These are phyloP conservation scores for Arnoldichthys spilopterus DNA, from an alignment of 2,797 vertebrate species.

Conservation along the genomic window DNA sequence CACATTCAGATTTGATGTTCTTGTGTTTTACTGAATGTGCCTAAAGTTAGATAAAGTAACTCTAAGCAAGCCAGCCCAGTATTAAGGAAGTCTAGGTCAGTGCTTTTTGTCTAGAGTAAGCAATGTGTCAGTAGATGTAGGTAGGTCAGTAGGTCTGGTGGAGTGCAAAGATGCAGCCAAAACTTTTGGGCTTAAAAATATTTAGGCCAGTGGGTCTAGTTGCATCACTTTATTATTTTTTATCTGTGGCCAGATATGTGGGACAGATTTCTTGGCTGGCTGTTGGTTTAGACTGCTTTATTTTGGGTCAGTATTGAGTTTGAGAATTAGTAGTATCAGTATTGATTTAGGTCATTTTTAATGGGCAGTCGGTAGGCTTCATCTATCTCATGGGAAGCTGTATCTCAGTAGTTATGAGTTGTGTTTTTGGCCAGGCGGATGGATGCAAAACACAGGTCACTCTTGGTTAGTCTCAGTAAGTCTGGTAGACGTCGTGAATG, in stretches of 20 bases:
- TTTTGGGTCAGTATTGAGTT: conserved; percentile 4
- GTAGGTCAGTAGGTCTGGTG: conserved; percentile 22
- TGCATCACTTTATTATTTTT: neutral
- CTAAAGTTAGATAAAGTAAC: conserved; percentile 2
- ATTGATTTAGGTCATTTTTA: conserved; percentile 16
- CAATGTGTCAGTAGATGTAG: neutral
- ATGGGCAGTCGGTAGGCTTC: conserved; percentile 32
- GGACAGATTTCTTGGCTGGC: neutral
- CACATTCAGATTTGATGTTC: neutral
- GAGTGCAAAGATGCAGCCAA: conserved; percentile 4
- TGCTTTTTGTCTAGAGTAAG: neutral
- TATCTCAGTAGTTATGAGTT: conserved; percentile 17
- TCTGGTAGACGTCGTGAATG: conserved; percentile 94
- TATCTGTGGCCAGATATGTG: neutral
- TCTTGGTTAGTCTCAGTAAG: conserved; percentile 78
- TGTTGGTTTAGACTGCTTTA: neutral
- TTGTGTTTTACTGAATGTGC: conserved; percentile 14
- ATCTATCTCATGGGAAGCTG: conserved; percentile 37
- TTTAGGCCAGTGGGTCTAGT: conserved; percentile 22
- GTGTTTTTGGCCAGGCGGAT: neutral
- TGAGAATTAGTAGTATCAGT: no score
- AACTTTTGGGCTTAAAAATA: conserved; percentile 24
- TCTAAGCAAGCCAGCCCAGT: neutral
- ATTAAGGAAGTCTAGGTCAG: conserved; percentile 22
- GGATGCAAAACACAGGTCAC: neutral